These are phyloP conservation scores for Drosophila rhopaloa DNA, from an alignment of 1,140 invertebrate genomes.

Conservation along the genomic window DNA sequence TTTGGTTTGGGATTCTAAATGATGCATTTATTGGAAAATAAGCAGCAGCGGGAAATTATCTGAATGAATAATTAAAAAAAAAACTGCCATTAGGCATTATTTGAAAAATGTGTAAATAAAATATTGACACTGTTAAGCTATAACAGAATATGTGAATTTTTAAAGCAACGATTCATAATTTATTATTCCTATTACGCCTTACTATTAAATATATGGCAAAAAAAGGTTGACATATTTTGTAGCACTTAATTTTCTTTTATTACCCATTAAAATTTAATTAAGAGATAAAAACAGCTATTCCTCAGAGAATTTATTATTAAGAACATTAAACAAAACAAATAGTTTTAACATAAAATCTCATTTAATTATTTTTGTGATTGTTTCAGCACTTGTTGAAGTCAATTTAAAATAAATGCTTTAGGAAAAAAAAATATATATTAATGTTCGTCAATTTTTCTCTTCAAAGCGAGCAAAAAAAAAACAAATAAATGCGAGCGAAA, in stretches of 20 bases:
- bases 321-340: background rate
- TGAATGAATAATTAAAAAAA: slow-evolving; percentile 4
- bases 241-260: too few species aligned
- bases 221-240: too few species aligned
- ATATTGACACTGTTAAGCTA: background rate
- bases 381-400: background rate
- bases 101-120: background rate
- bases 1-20: slow-evolving; percentile 1
- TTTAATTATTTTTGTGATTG: background rate
- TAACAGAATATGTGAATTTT: too few species aligned
- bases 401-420: slow-evolving; percentile 9
- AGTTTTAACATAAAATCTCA: background rate
- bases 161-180: too few species aligned
- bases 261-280: background rate
- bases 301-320: background rate
- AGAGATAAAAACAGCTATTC: background rate
- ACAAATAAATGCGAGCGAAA: slow-evolving; percentile 13
- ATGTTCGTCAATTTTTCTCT: slow-evolving; percentile 20
- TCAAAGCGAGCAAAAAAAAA: slow-evolving; percentile 14
- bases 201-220: too few species aligned
- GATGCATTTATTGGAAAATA: slow-evolving; percentile 6
- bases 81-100: background rate
- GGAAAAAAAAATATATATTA: background rate
- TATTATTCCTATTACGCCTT: too few species aligned
- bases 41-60: background rate